A percentile compares a stretch with the other conserved stretches of the same genome.
Evolutionary conservation across 2,888 invertebrate species (phyloP).

Genomic region (Ormyrus pomaceus): DNA sequence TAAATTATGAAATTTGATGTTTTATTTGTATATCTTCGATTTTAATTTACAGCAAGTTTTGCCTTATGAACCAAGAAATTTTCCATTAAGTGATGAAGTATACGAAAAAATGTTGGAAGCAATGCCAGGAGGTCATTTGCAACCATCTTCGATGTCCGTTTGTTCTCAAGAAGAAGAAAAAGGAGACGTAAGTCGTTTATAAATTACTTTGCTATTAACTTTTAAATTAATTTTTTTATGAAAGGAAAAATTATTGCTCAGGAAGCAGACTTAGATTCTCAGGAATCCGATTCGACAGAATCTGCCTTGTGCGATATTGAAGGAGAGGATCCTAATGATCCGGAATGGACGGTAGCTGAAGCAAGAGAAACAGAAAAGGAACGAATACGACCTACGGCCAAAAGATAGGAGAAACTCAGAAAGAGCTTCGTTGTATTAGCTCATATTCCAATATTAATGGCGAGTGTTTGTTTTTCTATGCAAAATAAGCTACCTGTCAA

Average conservation of each 20-base stretch:
- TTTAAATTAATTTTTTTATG: too few species aligned
- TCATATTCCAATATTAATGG: conserved; percentile 58
- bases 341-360: conserved; percentile 84
- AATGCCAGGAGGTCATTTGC: conserved; percentile 83
- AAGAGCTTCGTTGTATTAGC: conserved; percentile 59
- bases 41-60: conserved; percentile 77
- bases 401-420: conserved; percentile 73
- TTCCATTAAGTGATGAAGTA: conserved; percentile 84
- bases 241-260: conserved; percentile 9
- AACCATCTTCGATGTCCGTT: conserved; percentile 68
- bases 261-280: conserved; percentile 77
- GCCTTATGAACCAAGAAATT: conserved; percentile 86
- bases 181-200: conserved; percentile 67
- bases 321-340: conserved; percentile 89
- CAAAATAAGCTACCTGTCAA: conserved; percentile 64
- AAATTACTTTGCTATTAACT: not conserved
- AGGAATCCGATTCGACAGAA: conserved; percentile 76
- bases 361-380: conserved; percentile 75
- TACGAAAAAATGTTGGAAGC: conserved; percentile 83
- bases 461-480: conserved; percentile 69
- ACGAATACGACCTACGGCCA: conserved; percentile 73
- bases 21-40: not conserved
- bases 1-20: not conserved
- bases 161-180: conserved; percentile 72
- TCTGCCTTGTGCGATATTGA: conserved; percentile 80